A percentile compares a stretch with the other conserved stretches of the same genome.
phyloP scores from a whole-genome alignment of 2,888 invertebrate genomes.

The Dasysyrphus albostriatus region DNA sequence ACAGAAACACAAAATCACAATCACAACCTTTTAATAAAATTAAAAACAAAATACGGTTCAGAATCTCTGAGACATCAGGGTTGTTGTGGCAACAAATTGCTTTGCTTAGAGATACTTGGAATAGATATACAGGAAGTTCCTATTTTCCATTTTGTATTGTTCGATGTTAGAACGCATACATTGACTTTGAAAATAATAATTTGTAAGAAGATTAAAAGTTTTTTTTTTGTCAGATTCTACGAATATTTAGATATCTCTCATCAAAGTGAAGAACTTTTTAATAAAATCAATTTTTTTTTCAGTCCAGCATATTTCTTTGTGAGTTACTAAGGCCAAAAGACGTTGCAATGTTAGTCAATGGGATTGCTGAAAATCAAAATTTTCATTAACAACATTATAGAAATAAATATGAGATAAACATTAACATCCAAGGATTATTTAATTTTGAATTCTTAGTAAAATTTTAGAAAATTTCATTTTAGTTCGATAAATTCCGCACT shows the following conservation, averaged over 20 bases:
- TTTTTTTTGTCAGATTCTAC: neutral
- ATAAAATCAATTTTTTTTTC: neutral
- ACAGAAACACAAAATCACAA: constrained; percentile 30
- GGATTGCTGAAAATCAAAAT: too few relatives aligned
- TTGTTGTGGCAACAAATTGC: constrained; percentile 1
- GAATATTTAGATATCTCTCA: neutral
- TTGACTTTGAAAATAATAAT: neutral
- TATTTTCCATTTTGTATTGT: constrained; percentile 7
- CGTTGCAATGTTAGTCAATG: too few relatives aligned
- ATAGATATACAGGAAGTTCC: neutral
- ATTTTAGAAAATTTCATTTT: too few relatives aligned
- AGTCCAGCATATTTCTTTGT: too few relatives aligned
- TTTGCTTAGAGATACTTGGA: neutral
- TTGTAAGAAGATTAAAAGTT: neutral
- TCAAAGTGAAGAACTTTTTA: neutral
- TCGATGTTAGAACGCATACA: neutral
- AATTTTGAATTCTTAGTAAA: too few relatives aligned
- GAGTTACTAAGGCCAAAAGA: too few relatives aligned
- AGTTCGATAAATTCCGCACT: too few relatives aligned
- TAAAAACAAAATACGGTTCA: constrained; percentile 27
- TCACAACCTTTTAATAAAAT: constrained; percentile 41
- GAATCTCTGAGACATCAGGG: neutral
- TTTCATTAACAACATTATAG: too few relatives aligned
- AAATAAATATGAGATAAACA: too few relatives aligned
- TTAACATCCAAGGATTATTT: too few relatives aligned